phyloP scores from a whole-genome alignment of 2,797 vertebrate species.

The Dallia pectoralis region DNA sequence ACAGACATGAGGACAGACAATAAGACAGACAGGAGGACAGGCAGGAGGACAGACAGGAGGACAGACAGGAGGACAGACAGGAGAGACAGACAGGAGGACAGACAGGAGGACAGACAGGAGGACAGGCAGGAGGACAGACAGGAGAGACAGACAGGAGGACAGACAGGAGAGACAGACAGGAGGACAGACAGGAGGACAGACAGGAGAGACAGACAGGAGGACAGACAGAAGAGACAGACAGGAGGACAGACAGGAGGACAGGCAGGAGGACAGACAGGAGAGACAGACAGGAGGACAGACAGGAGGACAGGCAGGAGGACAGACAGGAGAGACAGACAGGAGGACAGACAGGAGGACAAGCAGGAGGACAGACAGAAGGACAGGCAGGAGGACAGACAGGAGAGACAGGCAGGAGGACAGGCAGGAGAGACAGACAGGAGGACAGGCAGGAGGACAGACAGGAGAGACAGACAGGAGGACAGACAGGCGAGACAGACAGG shows the following conservation, averaged over 20 bases:
- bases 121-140: background rate
- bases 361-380: no score
- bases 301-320: background rate
- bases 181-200: background rate
- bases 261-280: background rate
- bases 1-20: background rate
- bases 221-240: background rate
- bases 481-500: background rate
- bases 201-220: background rate
- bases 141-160: background rate
- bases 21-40: background rate
- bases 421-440: no score
- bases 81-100: background rate
- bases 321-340: background rate
- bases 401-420: no score
- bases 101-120: background rate
- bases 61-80: background rate
- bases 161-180: background rate
- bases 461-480: no score
- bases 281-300: background rate
- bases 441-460: background rate
- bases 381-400: background rate
- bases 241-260: no score
- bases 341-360: constrained; percentile 1
- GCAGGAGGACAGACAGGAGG: background rate